Percentiles rank a stretch among this genome's conserved stretches.
Evolutionary conservation across 2,113 vertebrate genomes (phyloP).

Genomic region (Diglossa brunneiventris): DNA sequence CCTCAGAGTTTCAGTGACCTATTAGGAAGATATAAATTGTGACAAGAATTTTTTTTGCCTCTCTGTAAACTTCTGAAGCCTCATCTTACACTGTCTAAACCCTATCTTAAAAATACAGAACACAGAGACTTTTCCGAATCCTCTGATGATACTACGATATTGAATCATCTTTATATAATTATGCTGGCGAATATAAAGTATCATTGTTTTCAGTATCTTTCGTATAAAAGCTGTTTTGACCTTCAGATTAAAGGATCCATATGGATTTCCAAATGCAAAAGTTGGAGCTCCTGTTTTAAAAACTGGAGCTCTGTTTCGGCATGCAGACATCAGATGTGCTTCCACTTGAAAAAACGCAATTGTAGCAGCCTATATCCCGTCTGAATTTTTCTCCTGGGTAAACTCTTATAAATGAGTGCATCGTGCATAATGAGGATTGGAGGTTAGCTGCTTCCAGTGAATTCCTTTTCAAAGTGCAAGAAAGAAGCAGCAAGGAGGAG

Average conservation of each 20-base stretch:
- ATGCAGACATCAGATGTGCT: neutral
- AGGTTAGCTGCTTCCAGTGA: slow-evolving; percentile 60
- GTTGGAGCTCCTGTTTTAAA: slow-evolving; percentile 52
- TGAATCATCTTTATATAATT: slow-evolving; percentile 40
- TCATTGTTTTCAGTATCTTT: slow-evolving; percentile 47
- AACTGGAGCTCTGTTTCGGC: slow-evolving; percentile 1
- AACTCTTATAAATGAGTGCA: slow-evolving; percentile 36
- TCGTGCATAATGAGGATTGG: slow-evolving; percentile 55
- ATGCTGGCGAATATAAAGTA: slow-evolving; percentile 16
- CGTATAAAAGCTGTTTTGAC: slow-evolving; percentile 36
- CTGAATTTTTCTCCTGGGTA: slow-evolving; percentile 62
- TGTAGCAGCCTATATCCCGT: slow-evolving; percentile 5
- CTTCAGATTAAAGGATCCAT: slow-evolving; percentile 52
- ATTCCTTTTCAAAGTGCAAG: slow-evolving; percentile 61
- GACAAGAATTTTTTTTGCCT: neutral
- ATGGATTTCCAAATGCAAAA: slow-evolving; percentile 54
- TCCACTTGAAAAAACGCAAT: slow-evolving; percentile 50
- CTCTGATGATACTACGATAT: slow-evolving; percentile 13
- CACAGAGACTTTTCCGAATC: neutral
- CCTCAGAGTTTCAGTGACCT: slow-evolving; percentile 14
- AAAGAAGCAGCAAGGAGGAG: slow-evolving; percentile 53
- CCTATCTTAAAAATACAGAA: slow-evolving; percentile 28
- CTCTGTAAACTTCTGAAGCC: neutral
- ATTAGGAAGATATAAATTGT: slow-evolving; percentile 33
- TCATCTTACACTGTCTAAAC: neutral